These are phyloP conservation scores for Ptychochromis oligacanthus DNA, from an alignment of 2,113 vertebrate species.

Conservation along the genomic window DNA sequence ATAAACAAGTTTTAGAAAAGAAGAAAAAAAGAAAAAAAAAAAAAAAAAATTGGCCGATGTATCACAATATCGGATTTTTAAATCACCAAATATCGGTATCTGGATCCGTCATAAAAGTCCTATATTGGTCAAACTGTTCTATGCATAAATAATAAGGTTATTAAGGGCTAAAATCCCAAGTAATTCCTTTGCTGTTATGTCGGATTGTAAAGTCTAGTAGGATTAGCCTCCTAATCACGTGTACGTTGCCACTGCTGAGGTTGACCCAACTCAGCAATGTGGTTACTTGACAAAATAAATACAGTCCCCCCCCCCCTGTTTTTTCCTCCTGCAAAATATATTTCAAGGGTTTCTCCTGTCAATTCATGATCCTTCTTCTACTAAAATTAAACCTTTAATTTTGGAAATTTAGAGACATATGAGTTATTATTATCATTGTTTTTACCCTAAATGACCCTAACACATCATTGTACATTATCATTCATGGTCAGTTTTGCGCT, in stretches of 20 bases:
- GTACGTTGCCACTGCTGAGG: background rate
- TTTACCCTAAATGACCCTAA: background rate
- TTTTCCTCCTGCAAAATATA: background rate
- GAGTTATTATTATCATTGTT: background rate
- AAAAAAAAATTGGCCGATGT: background rate
- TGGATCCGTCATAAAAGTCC: background rate
- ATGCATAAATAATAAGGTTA: background rate
- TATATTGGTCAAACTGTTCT: background rate
- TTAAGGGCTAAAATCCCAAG: background rate
- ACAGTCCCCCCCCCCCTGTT: too few species aligned
- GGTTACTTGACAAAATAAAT: background rate
- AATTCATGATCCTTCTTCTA: background rate
- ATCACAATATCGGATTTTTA: background rate
- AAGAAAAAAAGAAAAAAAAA: too few species aligned
- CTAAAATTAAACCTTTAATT: background rate
- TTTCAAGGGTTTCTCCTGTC: background rate
- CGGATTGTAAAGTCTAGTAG: too few species aligned
- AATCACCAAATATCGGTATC: background rate
- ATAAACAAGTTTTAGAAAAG: too few species aligned
- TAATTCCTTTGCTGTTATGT: too few species aligned
- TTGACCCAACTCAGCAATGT: background rate
- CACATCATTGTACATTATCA: background rate
- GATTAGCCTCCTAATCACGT: too few species aligned
- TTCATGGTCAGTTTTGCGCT: background rate
- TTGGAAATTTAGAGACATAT: too few species aligned